These are phyloP conservation scores for Patella pellucida DNA, from an alignment of 2,888 invertebrate species.

Conservation along the genomic window DNA sequence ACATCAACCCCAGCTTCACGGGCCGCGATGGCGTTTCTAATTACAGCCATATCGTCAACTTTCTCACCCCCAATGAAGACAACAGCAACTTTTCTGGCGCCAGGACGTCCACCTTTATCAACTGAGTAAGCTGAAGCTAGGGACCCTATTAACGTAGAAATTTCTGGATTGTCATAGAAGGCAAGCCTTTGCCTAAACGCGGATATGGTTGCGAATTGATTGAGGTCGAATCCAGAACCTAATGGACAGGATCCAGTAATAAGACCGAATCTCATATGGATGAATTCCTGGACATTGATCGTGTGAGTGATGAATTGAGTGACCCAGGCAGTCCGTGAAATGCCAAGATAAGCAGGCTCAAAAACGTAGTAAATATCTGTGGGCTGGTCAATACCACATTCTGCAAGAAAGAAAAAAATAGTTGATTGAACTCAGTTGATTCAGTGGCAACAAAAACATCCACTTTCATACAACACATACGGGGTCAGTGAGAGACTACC, in stretches of 20 bases:
- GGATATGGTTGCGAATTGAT: slow-evolving; percentile 8
- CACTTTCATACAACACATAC: too few species aligned
- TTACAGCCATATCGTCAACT: background rate
- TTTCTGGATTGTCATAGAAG: slow-evolving; percentile 16
- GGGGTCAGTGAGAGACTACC: too few species aligned
- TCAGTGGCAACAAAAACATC: too few species aligned
- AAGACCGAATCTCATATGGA: slow-evolving; percentile 14
- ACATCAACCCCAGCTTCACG: background rate
- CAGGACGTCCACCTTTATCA: background rate
- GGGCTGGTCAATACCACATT: slow-evolving; percentile 24
- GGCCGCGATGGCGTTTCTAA: background rate
- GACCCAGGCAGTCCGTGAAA: slow-evolving; percentile 31
- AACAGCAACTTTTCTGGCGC: slow-evolving; percentile 21
- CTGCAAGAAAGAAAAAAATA: slow-evolving; percentile 3
- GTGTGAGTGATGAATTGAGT: slow-evolving; percentile 33
- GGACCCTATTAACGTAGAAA: slow-evolving; percentile 13
- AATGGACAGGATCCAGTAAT: slow-evolving; percentile 28
- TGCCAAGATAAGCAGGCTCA: slow-evolving; percentile 30
- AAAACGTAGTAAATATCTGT: slow-evolving; percentile 35
- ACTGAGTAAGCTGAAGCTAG: slow-evolving; percentile 9
- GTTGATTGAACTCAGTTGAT: too few species aligned
- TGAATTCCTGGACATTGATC: slow-evolving; percentile 20
- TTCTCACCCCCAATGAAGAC: slow-evolving; percentile 21
- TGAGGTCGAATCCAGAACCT: slow-evolving; percentile 28
- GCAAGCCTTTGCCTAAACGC: slow-evolving; percentile 13